Percentiles rank a stretch among this genome's conserved stretches.
phyloP scores from a whole-genome alignment of 2,888 invertebrate species.

The Polyploca ridens region DNA sequence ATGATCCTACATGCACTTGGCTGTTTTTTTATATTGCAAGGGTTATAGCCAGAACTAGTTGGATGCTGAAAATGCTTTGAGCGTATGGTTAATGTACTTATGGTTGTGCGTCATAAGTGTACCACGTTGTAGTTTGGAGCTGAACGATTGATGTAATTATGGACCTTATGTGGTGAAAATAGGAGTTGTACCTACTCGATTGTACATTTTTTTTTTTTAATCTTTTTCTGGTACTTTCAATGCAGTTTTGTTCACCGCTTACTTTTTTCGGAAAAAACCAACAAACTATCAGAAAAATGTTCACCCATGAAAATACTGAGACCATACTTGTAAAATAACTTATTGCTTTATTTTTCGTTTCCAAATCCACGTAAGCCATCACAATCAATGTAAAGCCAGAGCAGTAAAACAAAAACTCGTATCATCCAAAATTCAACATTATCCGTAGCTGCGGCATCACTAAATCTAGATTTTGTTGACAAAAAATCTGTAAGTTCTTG shows the following conservation, averaged over 20 bases:
- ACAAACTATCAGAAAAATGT: too few species aligned
- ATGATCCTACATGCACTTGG: too few species aligned
- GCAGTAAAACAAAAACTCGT: constrained; percentile 9
- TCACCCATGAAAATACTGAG: too few species aligned
- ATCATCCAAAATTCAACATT: constrained; percentile 10
- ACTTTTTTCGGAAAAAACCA: too few species aligned
- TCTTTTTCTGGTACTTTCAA: too few species aligned
- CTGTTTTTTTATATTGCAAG: background rate
- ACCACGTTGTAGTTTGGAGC: background rate
- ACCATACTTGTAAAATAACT: too few species aligned
- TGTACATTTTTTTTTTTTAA: background rate
- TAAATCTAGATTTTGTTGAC: constrained; percentile 12
- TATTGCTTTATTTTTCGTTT: too few species aligned
- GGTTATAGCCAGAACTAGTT: constrained; percentile 11
- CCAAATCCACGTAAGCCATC: background rate
- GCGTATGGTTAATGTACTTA: constrained; percentile 11
- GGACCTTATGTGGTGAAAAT: background rate
- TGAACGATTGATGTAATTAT: background rate
- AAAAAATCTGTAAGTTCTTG: constrained; percentile 27
- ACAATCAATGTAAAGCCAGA: background rate
- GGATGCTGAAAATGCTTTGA: constrained; percentile 5
- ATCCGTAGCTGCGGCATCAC: background rate
- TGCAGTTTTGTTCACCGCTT: too few species aligned
- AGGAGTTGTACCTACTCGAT: background rate
- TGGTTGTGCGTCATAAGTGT: constrained; percentile 7